Conservation (phyloP, 2,888 invertebrate species). For the Cryptocephalus primarius region DNA sequence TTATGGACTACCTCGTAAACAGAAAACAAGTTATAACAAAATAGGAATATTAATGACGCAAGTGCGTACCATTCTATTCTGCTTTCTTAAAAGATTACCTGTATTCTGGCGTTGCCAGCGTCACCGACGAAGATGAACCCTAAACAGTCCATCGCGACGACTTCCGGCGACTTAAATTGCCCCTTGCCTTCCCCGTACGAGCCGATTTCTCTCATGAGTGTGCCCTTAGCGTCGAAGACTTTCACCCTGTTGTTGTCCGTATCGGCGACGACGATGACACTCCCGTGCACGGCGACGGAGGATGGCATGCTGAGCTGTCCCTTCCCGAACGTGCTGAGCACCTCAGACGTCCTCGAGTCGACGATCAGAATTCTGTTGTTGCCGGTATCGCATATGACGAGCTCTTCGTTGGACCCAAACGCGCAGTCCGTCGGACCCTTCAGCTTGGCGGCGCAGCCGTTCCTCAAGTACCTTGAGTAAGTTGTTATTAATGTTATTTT, state of each 20-base stretch:
- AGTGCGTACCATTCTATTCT: too few species aligned
- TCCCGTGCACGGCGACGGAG: conserved; percentile 51
- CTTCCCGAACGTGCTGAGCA: conserved; percentile 20
- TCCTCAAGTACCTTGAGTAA: conserved; percentile 33
- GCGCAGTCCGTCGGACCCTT: conserved; percentile 66
- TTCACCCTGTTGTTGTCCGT: conserved; percentile 55
- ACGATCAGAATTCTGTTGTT: conserved; percentile 58
- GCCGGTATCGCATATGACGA: conserved; percentile 69
- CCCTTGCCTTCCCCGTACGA: conserved; percentile 54
- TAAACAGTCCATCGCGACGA: conserved; percentile 57
- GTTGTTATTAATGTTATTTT: too few species aligned
- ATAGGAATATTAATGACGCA: too few species aligned
- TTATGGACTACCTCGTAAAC: too few species aligned
- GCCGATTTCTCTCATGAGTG: conserved; percentile 52
- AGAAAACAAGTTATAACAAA: too few species aligned
- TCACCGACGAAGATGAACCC: conserved; percentile 71
- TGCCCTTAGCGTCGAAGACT: conserved; percentile 44
- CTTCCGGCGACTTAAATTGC: conserved; percentile 64
- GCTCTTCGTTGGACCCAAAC: conserved; percentile 38
- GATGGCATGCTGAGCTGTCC: conserved; percentile 57
- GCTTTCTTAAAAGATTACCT: too few species aligned
- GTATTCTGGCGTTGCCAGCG: conserved; percentile 60
- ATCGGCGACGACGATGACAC: conserved; percentile 49
- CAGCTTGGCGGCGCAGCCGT: conserved; percentile 52
- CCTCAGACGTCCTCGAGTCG: conserved; percentile 22